A percentile compares a stretch with the other conserved stretches of the same genome.
phyloP scores from a whole-genome alignment of 1,140 invertebrate genomes.

The Cyclina sinensis region DNA sequence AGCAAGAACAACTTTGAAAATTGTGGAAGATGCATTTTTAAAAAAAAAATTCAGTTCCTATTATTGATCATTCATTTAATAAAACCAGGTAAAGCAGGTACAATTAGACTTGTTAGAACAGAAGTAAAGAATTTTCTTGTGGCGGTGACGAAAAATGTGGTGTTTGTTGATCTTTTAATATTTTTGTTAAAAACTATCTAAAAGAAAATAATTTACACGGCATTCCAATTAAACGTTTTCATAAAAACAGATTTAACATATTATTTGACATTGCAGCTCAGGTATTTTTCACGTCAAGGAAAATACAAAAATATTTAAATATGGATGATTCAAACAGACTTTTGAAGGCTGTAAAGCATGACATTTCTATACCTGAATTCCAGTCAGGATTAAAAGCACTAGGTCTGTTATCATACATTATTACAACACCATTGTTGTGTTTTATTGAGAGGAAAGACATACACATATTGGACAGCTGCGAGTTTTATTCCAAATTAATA shows the following conservation, averaged over 20 bases:
- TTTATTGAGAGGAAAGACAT: slow-evolving; percentile 26
- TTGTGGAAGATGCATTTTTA: background rate
- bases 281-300: background rate
- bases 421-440: slow-evolving; percentile 1
- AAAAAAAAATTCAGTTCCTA: background rate
- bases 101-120: slow-evolving; percentile 44
- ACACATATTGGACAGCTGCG: background rate
- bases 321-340: background rate
- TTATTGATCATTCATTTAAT: slow-evolving; percentile 33
- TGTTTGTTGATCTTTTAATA: slow-evolving; percentile 11
- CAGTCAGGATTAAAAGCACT: background rate
- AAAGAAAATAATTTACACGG: slow-evolving; percentile 37
- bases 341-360: background rate
- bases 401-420: background rate
- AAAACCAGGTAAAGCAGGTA: slow-evolving; percentile 26
- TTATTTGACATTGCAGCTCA: background rate
- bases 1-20: background rate
- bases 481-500: background rate
- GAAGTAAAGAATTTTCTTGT: slow-evolving; percentile 55
- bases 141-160: slow-evolving; percentile 64
- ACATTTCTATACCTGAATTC: background rate
- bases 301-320: background rate
- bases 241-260: slow-evolving; percentile 45
- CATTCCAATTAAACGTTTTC: slow-evolving; percentile 57
- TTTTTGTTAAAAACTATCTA: slow-evolving; percentile 47